phyloP scores from a whole-genome alignment of 2,797 vertebrate species.

The Hoplostethus atlanticus region DNA sequence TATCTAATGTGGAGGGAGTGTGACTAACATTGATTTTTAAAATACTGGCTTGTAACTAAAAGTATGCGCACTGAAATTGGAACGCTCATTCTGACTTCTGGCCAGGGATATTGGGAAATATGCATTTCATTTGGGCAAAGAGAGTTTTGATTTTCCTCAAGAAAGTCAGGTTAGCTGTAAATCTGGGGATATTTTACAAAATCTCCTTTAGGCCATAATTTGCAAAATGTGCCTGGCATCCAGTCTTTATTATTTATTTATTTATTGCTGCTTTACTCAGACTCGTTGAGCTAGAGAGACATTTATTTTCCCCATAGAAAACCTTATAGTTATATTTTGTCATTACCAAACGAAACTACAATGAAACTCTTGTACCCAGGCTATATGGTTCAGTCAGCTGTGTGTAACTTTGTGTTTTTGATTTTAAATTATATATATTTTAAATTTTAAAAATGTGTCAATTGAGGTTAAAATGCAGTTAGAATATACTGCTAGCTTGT shows the following conservation, averaged over 20 bases:
- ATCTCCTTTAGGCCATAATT: background rate
- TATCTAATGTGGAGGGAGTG: conserved; percentile 21
- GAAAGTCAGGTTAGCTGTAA: conserved; percentile 19
- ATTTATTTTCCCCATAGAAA: too few relatives aligned
- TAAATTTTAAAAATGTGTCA: too few relatives aligned
- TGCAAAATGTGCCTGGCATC: conserved; percentile 26
- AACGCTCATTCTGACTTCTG: conserved; percentile 22
- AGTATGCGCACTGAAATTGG: background rate
- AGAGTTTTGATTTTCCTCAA: conserved; percentile 14
- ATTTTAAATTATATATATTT: too few relatives aligned
- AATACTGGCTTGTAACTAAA: conserved; percentile 17
- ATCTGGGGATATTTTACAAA: conserved; percentile 5
- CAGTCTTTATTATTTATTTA: background rate
- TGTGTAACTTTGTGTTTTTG: too few relatives aligned
- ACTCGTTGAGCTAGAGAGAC: too few relatives aligned
- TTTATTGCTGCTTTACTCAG: background rate
- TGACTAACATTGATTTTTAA: conserved; percentile 2
- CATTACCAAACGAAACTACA: too few relatives aligned
- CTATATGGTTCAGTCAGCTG: too few relatives aligned
- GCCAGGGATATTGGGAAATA: conserved; percentile 24
- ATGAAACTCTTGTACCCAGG: too few relatives aligned
- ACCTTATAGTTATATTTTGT: too few relatives aligned
- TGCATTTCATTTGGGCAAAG: conserved; percentile 26
- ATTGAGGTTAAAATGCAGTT: too few relatives aligned
- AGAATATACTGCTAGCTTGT: too few relatives aligned